phyloP scores from a whole-genome alignment of 1,140 invertebrate species.

The Hypsibius dujardini region DNA sequence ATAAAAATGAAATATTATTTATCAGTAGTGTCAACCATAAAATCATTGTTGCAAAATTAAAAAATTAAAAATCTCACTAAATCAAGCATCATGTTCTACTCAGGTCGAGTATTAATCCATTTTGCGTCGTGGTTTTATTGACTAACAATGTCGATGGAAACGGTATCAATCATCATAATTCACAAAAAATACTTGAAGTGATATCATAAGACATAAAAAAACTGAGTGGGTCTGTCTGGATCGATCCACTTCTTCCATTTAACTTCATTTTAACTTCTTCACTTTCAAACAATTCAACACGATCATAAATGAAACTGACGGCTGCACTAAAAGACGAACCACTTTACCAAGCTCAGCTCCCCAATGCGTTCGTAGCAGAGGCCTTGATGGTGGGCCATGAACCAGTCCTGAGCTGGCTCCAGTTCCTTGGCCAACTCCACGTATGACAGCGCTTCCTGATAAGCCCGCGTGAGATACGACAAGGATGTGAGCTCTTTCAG shows the following conservation, averaged over 20 bases:
- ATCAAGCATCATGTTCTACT: no score
- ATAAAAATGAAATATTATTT: no score
- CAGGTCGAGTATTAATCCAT: no score
- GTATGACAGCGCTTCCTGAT: neutral
- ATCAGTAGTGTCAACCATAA: no score
- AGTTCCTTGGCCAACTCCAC: neutral
- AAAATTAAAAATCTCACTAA: no score
- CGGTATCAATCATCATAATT: no score
- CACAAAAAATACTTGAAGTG: neutral
- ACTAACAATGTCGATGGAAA: no score
- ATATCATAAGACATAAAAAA: neutral
- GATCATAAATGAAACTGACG: neutral
- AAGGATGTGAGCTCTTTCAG: neutral
- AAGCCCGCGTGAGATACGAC: neutral
- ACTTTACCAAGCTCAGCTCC: neutral
- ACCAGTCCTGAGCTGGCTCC: neutral
- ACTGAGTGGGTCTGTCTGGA: neutral
- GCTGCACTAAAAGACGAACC: neutral
- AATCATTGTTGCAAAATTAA: no score
- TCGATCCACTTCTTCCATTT: neutral
- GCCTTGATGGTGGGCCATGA: neutral
- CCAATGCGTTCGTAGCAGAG: slow-evolving; percentile 4
- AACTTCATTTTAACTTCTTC: no score
- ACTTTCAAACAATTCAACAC: neutral
- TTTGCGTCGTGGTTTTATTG: no score